A percentile compares a stretch with the other conserved stretches of the same genome.
phyloP scores from a whole-genome alignment of 2,113 vertebrate genomes.

The Centropristis striata region DNA sequence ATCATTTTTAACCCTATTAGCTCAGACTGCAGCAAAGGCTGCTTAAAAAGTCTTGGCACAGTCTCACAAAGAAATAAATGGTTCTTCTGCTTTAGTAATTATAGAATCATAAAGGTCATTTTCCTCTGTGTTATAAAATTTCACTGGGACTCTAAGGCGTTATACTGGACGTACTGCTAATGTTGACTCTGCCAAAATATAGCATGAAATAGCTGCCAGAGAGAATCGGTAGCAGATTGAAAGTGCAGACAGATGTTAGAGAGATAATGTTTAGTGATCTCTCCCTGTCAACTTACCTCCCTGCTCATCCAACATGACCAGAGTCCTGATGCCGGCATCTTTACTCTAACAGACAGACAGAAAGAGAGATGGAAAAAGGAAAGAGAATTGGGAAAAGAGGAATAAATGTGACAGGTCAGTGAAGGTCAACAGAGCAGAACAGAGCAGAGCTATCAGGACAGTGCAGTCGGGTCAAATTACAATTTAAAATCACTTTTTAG shows the following conservation, averaged over 20 bases:
- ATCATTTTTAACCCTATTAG: neutral
- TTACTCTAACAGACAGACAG: slow-evolving; percentile 90
- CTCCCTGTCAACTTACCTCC: slow-evolving; percentile 92
- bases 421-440: slow-evolving; percentile 50
- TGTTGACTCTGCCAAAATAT: neutral
- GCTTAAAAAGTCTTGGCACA: neutral
- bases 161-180: slow-evolving; percentile 47
- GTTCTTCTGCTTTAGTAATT: neutral
- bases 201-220: slow-evolving; percentile 24
- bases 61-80: neutral
- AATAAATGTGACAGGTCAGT: slow-evolving; percentile 60
- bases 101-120: slow-evolving; percentile 8
- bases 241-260: slow-evolving; percentile 19
- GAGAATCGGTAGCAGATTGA: slow-evolving; percentile 26
- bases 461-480: slow-evolving; percentile 45
- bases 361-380: slow-evolving; percentile 2
- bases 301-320: slow-evolving; percentile 99
- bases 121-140: neutral
- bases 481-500: slow-evolving; percentile 38
- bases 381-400: slow-evolving; percentile 24
- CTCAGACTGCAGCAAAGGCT: slow-evolving; percentile 5
- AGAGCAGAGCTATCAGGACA: slow-evolving; percentile 18
- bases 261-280: slow-evolving; percentile 18
- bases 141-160: neutral
- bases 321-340: slow-evolving; percentile 99